Conservation (phyloP, 2,797 vertebrate species). For the Pseudomugil tenellus region DNA sequence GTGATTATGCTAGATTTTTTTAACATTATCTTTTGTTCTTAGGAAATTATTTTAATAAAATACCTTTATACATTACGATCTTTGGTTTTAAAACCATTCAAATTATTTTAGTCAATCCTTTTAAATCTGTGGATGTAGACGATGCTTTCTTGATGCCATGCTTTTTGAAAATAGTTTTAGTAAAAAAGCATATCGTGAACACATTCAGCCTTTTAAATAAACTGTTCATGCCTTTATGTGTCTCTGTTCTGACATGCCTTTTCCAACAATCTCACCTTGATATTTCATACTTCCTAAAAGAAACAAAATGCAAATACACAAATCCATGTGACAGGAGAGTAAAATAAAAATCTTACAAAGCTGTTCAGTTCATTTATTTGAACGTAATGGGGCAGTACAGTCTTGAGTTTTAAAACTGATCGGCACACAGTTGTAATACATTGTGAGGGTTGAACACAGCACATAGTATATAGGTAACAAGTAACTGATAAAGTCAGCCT, state of each 20-base stretch:
- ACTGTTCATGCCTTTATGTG: conserved; percentile 28
- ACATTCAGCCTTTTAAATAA: conserved; percentile 57
- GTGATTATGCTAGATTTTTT: conserved; percentile 24
- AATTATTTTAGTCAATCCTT: background rate
- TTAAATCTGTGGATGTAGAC: background rate
- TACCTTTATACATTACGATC: conserved; percentile 16
- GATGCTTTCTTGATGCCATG: background rate
- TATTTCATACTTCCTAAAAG: background rate
- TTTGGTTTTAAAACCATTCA: conserved; percentile 31
- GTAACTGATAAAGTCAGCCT: conserved; percentile 64
- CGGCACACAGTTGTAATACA: conserved; percentile 60
- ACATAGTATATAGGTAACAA: conserved; percentile 60
- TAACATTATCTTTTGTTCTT: conserved; percentile 5
- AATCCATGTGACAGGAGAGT: background rate
- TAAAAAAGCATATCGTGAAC: conserved; percentile 33
- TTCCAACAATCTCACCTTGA: background rate
- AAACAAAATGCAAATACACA: too few species aligned
- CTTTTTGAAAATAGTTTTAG: background rate
- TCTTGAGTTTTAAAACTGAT: conserved; percentile 62
- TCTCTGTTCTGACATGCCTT: background rate
- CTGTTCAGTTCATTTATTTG: conserved; percentile 74
- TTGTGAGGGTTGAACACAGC: conserved; percentile 68
- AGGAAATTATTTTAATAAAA: conserved; percentile 12
- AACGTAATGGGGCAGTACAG: conserved; percentile 75
- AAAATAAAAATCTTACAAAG: conserved; percentile 7